Percentiles rank a stretch among this genome's conserved stretches.
Conservation (phyloP, 1,140 invertebrate species). For the Sesamia nonagrioides region DNA sequence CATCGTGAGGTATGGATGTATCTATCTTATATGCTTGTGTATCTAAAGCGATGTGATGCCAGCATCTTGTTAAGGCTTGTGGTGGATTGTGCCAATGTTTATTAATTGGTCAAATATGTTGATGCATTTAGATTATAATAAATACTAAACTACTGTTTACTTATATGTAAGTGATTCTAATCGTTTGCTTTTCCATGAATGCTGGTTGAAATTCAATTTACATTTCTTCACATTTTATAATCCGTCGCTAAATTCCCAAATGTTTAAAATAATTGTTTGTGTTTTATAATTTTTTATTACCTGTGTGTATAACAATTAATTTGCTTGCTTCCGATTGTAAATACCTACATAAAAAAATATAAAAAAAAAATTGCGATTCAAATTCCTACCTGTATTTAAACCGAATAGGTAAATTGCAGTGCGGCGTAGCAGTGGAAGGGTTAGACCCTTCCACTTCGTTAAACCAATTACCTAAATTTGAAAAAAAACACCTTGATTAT, state of each 20-base stretch:
- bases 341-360: too few species aligned
- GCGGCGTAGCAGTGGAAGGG: neutral
- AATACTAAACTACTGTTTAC: neutral
- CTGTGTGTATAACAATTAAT: too few species aligned
- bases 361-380: too few species aligned
- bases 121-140: neutral
- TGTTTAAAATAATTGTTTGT: too few species aligned
- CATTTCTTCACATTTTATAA: too few species aligned
- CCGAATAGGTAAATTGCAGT: too few species aligned
- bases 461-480: neutral
- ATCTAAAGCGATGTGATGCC: neutral
- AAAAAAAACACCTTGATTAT: neutral
- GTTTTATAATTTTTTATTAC: too few species aligned
- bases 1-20: conserved; percentile 83
- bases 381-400: too few species aligned
- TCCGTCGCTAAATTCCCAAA: too few species aligned
- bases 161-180: neutral
- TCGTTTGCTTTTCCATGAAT: too few species aligned
- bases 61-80: conserved; percentile 18
- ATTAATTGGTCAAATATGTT: neutral
- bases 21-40: conserved; percentile 52
- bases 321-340: too few species aligned
- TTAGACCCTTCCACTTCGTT: neutral
- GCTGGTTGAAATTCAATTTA: too few species aligned
- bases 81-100: conserved; percentile 19